Evolutionary conservation across 2,113 vertebrate genomes (phyloP).

Genomic region (Mola mola): DNA sequence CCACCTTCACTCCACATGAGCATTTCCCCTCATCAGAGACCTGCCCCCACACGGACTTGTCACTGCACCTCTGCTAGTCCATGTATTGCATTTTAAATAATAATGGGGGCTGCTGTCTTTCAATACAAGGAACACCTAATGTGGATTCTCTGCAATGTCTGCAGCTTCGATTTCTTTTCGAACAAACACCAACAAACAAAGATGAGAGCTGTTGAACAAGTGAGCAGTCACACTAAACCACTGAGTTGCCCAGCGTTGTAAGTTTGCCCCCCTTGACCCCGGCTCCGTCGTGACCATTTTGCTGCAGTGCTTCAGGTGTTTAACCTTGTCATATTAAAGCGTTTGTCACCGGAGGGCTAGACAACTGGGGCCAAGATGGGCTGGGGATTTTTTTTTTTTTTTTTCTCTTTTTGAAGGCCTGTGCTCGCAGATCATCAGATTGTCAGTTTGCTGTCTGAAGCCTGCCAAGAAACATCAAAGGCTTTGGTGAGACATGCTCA

Average conservation of each 20-base stretch:
- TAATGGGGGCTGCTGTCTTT: too few relatives aligned
- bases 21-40: too few relatives aligned
- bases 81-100: too few relatives aligned
- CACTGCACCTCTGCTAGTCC: too few relatives aligned
- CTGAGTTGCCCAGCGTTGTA: constrained; percentile 25
- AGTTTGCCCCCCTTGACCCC: constrained; percentile 58
- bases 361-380: constrained; percentile 56
- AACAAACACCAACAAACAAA: neutral
- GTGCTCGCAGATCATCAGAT: constrained; percentile 67
- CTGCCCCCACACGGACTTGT: too few relatives aligned
- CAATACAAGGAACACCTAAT: too few relatives aligned
- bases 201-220: constrained; percentile 18
- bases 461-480: constrained; percentile 81
- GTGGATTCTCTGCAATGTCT: too few relatives aligned
- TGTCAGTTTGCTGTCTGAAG: constrained; percentile 74
- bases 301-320: constrained; percentile 68
- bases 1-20: too few relatives aligned
- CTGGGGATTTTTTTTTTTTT: too few relatives aligned
- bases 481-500: constrained; percentile 33
- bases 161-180: neutral
- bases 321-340: constrained; percentile 79
- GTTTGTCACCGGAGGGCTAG: constrained; percentile 70
- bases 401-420: constrained; percentile 37
- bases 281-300: constrained; percentile 43
- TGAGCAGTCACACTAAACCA: constrained; percentile 27